Percentiles rank a stretch among this genome's conserved stretches.
These are phyloP conservation scores for Agrochola circellaris DNA, from an alignment of 2,888 invertebrate genomes.

Conservation along the genomic window DNA sequence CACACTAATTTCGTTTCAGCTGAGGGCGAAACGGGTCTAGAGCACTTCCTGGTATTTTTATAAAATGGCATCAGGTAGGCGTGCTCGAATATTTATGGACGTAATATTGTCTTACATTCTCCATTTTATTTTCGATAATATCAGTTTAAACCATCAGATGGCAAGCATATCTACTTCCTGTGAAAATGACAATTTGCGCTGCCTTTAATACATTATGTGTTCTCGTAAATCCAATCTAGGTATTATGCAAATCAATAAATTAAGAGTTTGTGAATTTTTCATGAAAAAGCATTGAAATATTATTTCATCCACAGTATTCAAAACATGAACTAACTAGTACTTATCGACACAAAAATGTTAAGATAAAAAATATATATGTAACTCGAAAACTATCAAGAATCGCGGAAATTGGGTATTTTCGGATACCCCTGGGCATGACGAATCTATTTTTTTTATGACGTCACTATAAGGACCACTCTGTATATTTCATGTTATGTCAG, in stretches of 20 bases:
- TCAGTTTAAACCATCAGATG: constrained; percentile 46
- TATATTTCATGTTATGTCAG: background rate
- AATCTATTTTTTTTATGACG: too few species aligned
- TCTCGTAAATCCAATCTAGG: background rate
- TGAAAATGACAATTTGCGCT: constrained; percentile 12
- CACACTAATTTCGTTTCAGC: constrained; percentile 81
- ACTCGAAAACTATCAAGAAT: too few species aligned
- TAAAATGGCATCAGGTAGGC: constrained; percentile 72
- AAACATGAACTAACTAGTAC: background rate
- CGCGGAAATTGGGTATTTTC: too few species aligned
- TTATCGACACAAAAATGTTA: too few species aligned
- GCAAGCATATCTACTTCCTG: constrained; percentile 37
- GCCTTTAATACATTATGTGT: background rate
- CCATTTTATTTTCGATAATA: constrained; percentile 54
- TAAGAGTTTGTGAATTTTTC: background rate
- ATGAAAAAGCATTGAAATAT: background rate
- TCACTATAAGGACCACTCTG: too few species aligned
- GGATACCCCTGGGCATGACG: too few species aligned
- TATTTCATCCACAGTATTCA: background rate
- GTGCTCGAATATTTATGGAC: constrained; percentile 58
- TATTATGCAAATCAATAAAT: background rate
- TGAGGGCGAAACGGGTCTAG: constrained; percentile 85
- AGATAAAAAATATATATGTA: too few species aligned
- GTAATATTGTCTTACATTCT: constrained; percentile 55
- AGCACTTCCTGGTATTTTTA: constrained; percentile 82